Base-by-base conservation (phyloP, 2,113 vertebrate species). In the Zosterops hypoxanthus region DNA sequence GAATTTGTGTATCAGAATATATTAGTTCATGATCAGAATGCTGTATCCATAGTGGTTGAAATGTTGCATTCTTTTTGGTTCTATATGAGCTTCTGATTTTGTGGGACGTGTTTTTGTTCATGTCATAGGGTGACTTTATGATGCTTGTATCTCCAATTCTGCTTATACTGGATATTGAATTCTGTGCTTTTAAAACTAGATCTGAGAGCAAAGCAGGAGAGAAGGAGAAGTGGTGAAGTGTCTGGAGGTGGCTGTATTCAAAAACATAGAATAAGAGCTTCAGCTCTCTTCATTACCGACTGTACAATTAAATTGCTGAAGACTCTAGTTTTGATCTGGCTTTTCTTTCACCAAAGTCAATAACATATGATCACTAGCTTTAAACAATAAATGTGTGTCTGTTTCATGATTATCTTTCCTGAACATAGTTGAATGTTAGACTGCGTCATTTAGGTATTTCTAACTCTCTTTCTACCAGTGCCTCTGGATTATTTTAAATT, bases 1-100 rank as follows among this genome's bases (percentile, higher is more conserved):
- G 11, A 77, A 13, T 82, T 39, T 31, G 12, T 8, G 3, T 82
- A 24, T 69, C 3, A 23, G 41, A 89, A 64, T 41, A 28, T 2
- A 2, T 36, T 0, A 0, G 8, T 42, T 92, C 1, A 0, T 69
- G 18, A 61, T 28, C 26, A 86, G 44, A 71, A 56, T 0, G 3
- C 5, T 36, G 7, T 42, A n/a, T 88, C 21, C 61, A 6, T 15
- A 59, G 7, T 12, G 7, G 10, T 49, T 69, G 29, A 80, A 21
- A 34, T 26, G 18, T 24, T 80, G 1, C 13, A 34, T 65, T 75
- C 15, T 17, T 72, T 85, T 60, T 47, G 4, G 12, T 63, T 94
- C n/a, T 72, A 12, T 70, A 41, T 52, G 15, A 66, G 21, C 33
- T 18, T 82, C 29, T 50, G 22, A 63, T 83, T 90, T 46, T 26